Evolutionary conservation across 2,797 vertebrate genomes (phyloP).

Genomic region (Oryzias dopingdopingensis): DNA sequence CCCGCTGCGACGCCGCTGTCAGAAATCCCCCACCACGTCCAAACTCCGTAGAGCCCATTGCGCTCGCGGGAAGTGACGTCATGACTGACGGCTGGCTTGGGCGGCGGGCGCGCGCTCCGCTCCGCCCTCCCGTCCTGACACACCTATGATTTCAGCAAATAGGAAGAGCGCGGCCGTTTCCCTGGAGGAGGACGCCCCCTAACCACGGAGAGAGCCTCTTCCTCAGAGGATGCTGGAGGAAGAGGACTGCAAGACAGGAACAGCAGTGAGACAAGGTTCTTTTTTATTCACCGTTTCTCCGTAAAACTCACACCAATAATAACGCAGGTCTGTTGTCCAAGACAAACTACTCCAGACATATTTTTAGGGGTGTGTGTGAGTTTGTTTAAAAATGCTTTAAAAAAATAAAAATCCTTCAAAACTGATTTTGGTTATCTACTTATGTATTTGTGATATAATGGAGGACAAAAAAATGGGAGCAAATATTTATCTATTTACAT

Average conservation of each 20-base stretch:
- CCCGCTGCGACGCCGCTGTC: constrained; percentile 71
- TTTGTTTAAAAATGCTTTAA: no score
- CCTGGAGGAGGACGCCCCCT: constrained; percentile 60
- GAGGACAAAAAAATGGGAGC: no score
- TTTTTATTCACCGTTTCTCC: no score
- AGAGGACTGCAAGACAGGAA: neutral
- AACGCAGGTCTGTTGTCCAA: no score
- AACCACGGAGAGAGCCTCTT: constrained; percentile 11
- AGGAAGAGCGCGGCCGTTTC: constrained; percentile 23
- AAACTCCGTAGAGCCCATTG: constrained; percentile 51
- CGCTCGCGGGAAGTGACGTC: constrained; percentile 65
- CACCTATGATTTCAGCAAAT: constrained; percentile 79
- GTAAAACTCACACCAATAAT: no score
- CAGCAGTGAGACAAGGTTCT: neutral
- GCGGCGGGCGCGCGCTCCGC: no score
- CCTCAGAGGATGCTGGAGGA: neutral
- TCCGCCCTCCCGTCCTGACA: constrained; percentile 62
- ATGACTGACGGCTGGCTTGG: constrained; percentile 37
- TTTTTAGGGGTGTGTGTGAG: no score
- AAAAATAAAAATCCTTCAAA: no score
- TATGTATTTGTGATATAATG: no score
- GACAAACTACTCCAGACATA: no score
- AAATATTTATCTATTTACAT: no score
- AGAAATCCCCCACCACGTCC: constrained; percentile 70
- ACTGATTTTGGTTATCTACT: no score